Conservation (phyloP, 2,113 vertebrate genomes). For the Alligator mississippiensis region DNA sequence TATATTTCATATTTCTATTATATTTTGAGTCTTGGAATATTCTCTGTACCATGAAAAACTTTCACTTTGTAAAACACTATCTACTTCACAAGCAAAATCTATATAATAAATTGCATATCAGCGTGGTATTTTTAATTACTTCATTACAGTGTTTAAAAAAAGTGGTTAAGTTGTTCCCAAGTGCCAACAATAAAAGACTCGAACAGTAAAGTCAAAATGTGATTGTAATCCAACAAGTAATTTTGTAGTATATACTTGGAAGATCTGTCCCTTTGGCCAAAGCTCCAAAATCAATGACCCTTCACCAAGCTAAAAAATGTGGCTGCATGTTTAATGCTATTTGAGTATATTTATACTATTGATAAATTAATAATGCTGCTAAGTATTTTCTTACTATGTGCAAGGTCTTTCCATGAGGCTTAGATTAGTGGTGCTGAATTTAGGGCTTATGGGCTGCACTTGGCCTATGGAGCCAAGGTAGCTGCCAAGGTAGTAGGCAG, state of each 20-base stretch:
- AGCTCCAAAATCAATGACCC: neutral
- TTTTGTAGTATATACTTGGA: neutral
- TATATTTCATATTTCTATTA: neutral
- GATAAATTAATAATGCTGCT: too few relatives aligned
- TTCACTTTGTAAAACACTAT: neutral
- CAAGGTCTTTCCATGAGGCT: too few relatives aligned
- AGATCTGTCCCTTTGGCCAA: neutral
- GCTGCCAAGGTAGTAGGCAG: too few relatives aligned
- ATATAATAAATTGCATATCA: neutral
- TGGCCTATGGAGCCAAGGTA: too few relatives aligned
- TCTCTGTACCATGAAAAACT: neutral
- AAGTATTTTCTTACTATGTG: too few relatives aligned
- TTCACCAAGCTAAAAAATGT: neutral
- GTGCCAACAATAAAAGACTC: neutral
- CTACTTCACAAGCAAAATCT: neutral
- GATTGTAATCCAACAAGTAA: neutral
- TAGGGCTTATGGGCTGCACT: too few relatives aligned
- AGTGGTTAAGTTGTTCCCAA: neutral
- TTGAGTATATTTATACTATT: neutral
- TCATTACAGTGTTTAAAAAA: constrained; percentile 14
- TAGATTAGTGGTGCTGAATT: too few relatives aligned
- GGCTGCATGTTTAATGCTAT: neutral
- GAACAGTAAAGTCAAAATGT: neutral
- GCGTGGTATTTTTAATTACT: neutral
- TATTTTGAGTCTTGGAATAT: neutral